Percentiles rank a stretch among this genome's conserved stretches.
Conservation (phyloP, 23 tunicate genomes). For the Oikopleura vanhoeffeni region DNA sequence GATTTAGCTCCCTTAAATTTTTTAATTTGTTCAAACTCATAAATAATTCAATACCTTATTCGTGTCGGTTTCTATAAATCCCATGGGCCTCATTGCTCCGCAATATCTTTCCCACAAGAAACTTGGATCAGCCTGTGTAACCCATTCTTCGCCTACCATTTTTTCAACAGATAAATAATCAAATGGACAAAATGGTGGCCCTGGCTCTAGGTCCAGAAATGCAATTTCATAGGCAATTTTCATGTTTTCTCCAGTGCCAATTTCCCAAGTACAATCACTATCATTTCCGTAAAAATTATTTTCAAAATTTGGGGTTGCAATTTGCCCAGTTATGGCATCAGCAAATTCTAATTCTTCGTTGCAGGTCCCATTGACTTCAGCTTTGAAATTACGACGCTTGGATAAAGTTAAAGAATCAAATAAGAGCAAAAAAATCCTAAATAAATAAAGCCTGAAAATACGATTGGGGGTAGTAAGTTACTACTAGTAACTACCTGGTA, state of each 20-base stretch:
- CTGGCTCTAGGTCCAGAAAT: not conserved
- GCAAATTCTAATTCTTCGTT: not conserved
- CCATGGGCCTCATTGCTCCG: not conserved
- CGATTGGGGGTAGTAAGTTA: no score
- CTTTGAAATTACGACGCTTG: not conserved
- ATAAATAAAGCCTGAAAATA: no score
- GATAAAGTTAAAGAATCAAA: no score
- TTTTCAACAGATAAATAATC: not conserved
- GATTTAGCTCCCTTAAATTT: no score
- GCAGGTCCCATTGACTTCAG: not conserved
- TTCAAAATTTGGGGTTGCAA: not conserved
- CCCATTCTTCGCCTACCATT: not conserved
- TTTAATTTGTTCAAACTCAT: no score
- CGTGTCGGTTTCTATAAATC: not conserved
- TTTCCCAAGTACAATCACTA: not conserved
- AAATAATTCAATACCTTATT: no score
- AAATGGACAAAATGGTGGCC: not conserved
- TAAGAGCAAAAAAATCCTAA: no score
- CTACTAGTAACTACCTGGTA: no score
- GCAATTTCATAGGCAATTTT: not conserved
- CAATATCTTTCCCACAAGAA: not conserved
- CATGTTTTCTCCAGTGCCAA: not conserved
- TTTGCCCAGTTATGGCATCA: not conserved
- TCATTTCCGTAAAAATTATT: not conserved
- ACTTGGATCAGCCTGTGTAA: not conserved